These are phyloP conservation scores for Cettia cetti DNA, from an alignment of 2,113 vertebrate genomes.

Conservation along the genomic window DNA sequence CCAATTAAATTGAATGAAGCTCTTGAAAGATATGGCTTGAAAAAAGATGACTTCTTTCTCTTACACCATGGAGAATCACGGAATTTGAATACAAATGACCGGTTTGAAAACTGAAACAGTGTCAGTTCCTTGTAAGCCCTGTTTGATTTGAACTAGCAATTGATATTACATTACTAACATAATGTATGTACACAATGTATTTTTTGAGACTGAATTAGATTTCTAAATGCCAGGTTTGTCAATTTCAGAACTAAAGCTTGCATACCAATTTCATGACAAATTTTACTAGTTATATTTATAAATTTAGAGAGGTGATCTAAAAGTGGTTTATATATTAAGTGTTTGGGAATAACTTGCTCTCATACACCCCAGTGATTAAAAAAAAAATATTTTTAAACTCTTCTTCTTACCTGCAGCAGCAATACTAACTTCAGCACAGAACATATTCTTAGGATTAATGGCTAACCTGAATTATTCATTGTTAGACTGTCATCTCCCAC, in stretches of 20 bases:
- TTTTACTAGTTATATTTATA: neutral
- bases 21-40: slow-evolving; percentile 81
- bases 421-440: slow-evolving; percentile 30
- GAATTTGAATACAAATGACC: slow-evolving; percentile 72
- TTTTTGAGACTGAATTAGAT: slow-evolving; percentile 2
- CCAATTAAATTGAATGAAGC: slow-evolving; percentile 83
- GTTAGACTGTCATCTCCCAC: neutral
- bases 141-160: neutral
- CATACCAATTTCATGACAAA: neutral
- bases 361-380: neutral
- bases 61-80: slow-evolving; percentile 90
- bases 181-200: neutral
- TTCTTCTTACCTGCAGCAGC: neutral
- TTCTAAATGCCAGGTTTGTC: slow-evolving; percentile 19
- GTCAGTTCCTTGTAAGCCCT: neutral
- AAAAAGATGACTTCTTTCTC: slow-evolving; percentile 86
- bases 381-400: neutral
- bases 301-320: neutral
- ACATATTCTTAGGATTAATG: neutral
- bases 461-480: neutral
- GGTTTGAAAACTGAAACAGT: slow-evolving; percentile 60
- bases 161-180: neutral
- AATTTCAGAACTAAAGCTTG: slow-evolving; percentile 5
- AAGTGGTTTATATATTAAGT: neutral
- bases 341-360: neutral